These are phyloP conservation scores for Halocynthia roretzi DNA, from an alignment of 23 tunicate species.

Conservation along the genomic window DNA sequence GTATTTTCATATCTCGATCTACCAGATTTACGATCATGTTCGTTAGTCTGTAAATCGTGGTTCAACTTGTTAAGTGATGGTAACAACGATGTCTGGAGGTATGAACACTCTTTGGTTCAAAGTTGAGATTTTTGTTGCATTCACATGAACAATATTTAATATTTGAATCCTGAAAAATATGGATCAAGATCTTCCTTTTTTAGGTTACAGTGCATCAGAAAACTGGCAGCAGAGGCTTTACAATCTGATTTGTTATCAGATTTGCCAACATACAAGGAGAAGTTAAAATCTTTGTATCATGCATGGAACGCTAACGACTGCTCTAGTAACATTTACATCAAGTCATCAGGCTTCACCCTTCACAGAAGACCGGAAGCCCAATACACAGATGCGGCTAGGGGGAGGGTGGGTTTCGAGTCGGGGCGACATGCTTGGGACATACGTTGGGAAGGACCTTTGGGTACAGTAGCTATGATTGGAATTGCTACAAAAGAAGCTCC, in stretches of 20 bases:
- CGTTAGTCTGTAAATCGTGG: conserved; percentile 75
- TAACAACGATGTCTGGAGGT: conserved; percentile 79
- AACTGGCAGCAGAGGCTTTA: conserved; percentile 34
- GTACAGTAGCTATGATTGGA: conserved; percentile 85
- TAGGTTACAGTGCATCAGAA: conserved; percentile 56
- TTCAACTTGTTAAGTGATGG: conserved; percentile 57
- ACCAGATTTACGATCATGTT: conserved; percentile 53
- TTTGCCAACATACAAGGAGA: conserved; percentile 61
- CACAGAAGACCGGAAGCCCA: conserved; percentile 86
- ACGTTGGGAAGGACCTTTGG: conserved; percentile 67
- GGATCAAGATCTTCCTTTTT: background rate
- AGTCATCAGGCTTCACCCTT: conserved; percentile 61
- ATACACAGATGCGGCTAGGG: conserved; percentile 70
- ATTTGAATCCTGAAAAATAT: background rate
- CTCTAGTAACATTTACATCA: conserved; percentile 58
- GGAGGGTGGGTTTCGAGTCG: conserved; percentile 63
- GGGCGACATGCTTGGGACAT: conserved; percentile 83
- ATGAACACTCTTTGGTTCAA: background rate
- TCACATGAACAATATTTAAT: background rate
- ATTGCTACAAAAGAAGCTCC: conserved; percentile 74
- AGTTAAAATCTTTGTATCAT: conserved; percentile 57
- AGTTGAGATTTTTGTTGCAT: background rate
- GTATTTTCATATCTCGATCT: conserved; percentile 53
- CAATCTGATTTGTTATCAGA: conserved; percentile 39
- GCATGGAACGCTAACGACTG: conserved; percentile 69